Conservation (phyloP, 2,113 vertebrate genomes). For the Siniperca knerii region DNA sequence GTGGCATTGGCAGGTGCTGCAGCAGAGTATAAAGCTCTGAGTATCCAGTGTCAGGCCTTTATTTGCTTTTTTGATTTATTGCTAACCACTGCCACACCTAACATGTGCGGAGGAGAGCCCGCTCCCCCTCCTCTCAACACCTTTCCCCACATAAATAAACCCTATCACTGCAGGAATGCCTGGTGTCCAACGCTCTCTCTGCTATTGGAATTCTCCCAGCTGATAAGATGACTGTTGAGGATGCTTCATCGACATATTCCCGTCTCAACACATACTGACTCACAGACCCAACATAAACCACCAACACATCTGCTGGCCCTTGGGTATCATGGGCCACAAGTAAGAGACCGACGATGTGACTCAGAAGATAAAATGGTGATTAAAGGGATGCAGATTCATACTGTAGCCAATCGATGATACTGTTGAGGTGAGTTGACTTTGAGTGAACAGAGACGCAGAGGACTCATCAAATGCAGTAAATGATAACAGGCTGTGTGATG, state of each 20-base stretch:
- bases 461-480: constrained; percentile 36
- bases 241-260: constrained; percentile 66
- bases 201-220: constrained; percentile 69
- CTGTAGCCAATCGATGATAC: constrained; percentile 39
- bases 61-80: constrained; percentile 85
- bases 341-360: constrained; percentile 48
- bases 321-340: constrained; percentile 51
- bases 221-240: constrained; percentile 72
- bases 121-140: constrained; percentile 75
- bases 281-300: constrained; percentile 51
- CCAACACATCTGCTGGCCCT: constrained; percentile 65
- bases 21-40: constrained; percentile 51
- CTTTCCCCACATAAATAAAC: constrained; percentile 84
- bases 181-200: constrained; percentile 50
- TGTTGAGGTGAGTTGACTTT: constrained; percentile 42
- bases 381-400: constrained; percentile 44
- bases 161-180: constrained; percentile 75
- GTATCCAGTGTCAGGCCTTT: constrained; percentile 80
- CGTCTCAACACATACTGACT: constrained; percentile 65
- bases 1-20: constrained; percentile 84
- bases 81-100: constrained; percentile 73
- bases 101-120: constrained; percentile 72
- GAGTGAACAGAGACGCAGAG: constrained; percentile 24
- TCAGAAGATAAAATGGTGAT: constrained; percentile 49
- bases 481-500: constrained; percentile 15